Evolutionary conservation across 2,113 vertebrate species (phyloP).

Genomic region (Halichoeres trimaculatus): DNA sequence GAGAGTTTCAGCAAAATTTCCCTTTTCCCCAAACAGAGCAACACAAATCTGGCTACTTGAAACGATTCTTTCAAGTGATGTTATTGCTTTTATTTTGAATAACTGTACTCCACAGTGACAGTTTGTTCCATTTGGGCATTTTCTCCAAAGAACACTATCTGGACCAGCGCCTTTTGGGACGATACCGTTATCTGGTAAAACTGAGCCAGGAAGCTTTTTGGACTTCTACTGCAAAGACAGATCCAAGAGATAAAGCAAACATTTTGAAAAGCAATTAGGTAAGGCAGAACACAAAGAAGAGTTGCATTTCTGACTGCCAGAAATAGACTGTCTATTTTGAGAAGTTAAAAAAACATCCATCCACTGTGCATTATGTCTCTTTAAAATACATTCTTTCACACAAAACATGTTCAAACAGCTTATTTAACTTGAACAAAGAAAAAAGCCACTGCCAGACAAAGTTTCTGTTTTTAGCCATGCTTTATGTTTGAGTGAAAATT

Average conservation of each 20-base stretch:
- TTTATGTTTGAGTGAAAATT: no score
- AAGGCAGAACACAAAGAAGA: conserved; percentile 22
- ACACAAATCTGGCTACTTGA: not conserved
- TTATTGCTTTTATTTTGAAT: conserved; percentile 10
- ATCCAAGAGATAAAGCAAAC: conserved; percentile 63
- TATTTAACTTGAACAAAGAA: no score
- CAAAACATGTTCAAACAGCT: no score
- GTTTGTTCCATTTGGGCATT: conserved; percentile 24
- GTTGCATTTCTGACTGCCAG: conserved; percentile 22
- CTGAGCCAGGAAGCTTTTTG: conserved; percentile 56
- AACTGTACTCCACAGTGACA: not conserved
- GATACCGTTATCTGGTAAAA: conserved; percentile 45
- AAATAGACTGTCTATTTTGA: conserved; percentile 1
- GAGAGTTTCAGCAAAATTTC: not conserved
- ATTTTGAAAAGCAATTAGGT: conserved; percentile 54
- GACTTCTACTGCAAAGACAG: conserved; percentile 32
- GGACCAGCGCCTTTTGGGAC: conserved; percentile 24
- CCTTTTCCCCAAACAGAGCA: not conserved
- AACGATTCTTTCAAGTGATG: not conserved
- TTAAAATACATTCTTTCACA: no score
- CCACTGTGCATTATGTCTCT: no score
- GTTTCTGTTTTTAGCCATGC: no score
- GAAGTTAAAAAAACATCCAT: no score
- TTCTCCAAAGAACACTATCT: conserved; percentile 36
- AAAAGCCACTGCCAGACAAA: no score